A percentile compares a stretch with the other conserved stretches of the same genome.
These are phyloP conservation scores for Gastrophryne carolinensis DNA, from an alignment of 2,797 vertebrate genomes.

Conservation along the genomic window DNA sequence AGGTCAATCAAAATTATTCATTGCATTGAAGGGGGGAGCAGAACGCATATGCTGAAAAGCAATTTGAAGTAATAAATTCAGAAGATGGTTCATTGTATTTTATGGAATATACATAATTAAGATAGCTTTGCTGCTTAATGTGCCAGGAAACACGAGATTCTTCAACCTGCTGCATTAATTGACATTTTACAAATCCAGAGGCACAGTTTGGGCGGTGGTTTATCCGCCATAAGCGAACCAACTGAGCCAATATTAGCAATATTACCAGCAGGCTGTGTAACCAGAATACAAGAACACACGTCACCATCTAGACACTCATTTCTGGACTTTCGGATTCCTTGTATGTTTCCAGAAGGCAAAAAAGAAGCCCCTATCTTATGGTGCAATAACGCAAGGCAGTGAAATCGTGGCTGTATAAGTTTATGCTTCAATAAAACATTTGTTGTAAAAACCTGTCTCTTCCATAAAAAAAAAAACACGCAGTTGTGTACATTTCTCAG, in stretches of 20 bases:
- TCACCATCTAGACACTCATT: background rate
- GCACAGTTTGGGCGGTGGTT: background rate
- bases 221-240: background rate
- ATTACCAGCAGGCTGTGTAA: background rate
- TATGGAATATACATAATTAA: conserved; percentile 14
- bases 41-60: conserved; percentile 15
- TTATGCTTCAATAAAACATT: conserved; percentile 35
- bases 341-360: background rate
- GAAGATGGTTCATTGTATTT: conserved; percentile 9
- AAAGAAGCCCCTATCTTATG: background rate
- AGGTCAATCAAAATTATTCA: conserved; percentile 13
- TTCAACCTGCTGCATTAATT: background rate
- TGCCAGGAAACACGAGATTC: background rate
- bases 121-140: background rate
- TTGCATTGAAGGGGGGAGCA: background rate
- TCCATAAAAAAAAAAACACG: too few relatives aligned
- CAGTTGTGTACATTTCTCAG: too few relatives aligned
- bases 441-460: conserved; percentile 37
- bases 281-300: background rate
- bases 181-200: background rate
- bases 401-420: conserved; percentile 27
- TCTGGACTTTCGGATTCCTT: background rate
- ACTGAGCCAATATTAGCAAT: background rate
- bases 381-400: conserved; percentile 3
- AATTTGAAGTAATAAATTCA: conserved; percentile 10